Evolutionary conservation across 2,797 vertebrate genomes (phyloP).

Genomic region (Falco biarmicus): DNA sequence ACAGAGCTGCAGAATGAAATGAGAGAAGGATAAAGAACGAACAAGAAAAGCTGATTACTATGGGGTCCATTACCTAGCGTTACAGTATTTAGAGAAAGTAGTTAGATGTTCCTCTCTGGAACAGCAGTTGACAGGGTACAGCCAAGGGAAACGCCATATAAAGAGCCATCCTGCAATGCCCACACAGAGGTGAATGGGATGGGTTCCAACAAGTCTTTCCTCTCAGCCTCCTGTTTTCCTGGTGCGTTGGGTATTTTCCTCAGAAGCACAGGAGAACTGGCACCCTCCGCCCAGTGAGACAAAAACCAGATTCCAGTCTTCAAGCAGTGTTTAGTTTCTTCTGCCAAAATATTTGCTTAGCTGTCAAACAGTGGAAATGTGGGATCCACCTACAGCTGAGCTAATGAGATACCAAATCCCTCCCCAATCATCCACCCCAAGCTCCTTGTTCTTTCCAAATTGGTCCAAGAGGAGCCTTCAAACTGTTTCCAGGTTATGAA

Average conservation of each 20-base stretch:
- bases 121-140: neutral
- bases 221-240: neutral
- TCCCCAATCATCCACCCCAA: neutral
- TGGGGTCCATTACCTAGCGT: neutral
- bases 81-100: neutral
- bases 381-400: neutral
- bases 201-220: neutral
- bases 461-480: neutral
- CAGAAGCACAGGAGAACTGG: neutral
- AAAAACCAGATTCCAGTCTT: neutral
- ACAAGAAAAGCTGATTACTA: neutral
- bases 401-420: neutral
- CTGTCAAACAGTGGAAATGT: neutral
- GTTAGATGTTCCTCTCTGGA: neutral
- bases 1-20: neutral
- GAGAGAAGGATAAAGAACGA: neutral
- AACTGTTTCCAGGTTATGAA: neutral
- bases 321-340: neutral
- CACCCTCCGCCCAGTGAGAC: neutral
- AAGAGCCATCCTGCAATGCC: neutral
- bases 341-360: neutral
- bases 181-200: neutral
- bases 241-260: neutral
- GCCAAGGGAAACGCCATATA: neutral
- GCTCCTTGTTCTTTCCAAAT: neutral